Base-by-base conservation (phyloP, 2,888 invertebrate genomes). In the Lochmaea crataegi region DNA sequence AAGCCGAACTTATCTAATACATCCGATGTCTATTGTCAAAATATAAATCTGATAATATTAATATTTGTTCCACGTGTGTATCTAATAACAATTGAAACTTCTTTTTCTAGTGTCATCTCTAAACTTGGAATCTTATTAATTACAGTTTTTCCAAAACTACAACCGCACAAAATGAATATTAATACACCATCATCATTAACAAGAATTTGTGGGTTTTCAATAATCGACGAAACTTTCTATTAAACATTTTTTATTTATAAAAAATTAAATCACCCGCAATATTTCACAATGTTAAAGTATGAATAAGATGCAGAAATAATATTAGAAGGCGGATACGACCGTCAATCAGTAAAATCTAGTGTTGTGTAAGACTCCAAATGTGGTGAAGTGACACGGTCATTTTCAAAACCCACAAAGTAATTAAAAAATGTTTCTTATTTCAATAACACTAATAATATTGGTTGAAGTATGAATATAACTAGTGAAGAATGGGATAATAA, bases 311-410 rank as follows among this genome's bases (percentile, higher is more conserved):
- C 11, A 22, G 22, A 64, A 45, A 14, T 22, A 57, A 9, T 10
- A 53, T 41, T 14, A n/a, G 68, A 60, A 68, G 68, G 68, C 68
- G 68, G 51, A 60, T 48, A 51, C 12, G 61, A 26, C 61, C 61
- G 68, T 12, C 7, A 6, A 0, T 7, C 41, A 48, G 61, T 61
- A 68, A 61, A 68, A 41, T 51, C 26, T 51, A 51, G 61, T 60
- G 48, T 68, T 61, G 68, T 61, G 68, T 61, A 68, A 68, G 26
- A 32, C n/a, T 68, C 68, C 61, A 68, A 68, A 68, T 61, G 38
- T 61, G 45, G 68, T 51, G 12, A n/a, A 51, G 45, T 68, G 60
- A 61, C 68, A 68, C 32, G 45, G n/a, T 65, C 26, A 22, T 65
- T 65, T 38, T 38, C 5, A 14, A 60, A 60, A 38, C 60, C 60